Evolutionary conservation across 2,888 invertebrate genomes (phyloP).

Genomic region (Ectemnius lituratus): DNA sequence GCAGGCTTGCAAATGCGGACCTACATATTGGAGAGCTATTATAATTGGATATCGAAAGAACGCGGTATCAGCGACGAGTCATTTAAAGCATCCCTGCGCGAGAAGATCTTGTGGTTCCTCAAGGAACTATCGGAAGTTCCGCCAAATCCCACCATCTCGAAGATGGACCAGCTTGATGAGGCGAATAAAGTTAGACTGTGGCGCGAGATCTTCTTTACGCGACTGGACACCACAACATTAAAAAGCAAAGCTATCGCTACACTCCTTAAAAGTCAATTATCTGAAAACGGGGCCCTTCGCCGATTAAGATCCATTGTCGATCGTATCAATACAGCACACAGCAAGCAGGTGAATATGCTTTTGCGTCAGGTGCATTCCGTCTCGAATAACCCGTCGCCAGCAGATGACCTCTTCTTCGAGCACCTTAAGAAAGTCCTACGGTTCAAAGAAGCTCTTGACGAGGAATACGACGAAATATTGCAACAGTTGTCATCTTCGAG

Average conservation of each 20-base stretch:
- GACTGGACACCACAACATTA: constrained; percentile 52
- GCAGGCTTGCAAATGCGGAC: constrained; percentile 58
- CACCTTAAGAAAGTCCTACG: not conserved
- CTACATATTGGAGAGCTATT: constrained; percentile 57
- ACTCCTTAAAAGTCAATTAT: not conserved
- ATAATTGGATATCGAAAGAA: constrained; percentile 59
- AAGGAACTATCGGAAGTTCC: constrained; percentile 63
- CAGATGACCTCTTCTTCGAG: not conserved
- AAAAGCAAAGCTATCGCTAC: constrained; percentile 40
- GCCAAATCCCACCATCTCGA: constrained; percentile 56
- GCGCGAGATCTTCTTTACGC: constrained; percentile 55
- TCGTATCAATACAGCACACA: not conserved
- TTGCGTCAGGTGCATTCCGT: not conserved
- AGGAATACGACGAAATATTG: constrained; percentile 5
- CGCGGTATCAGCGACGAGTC: constrained; percentile 49
- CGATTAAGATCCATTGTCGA: not conserved
- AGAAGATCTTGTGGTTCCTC: constrained; percentile 68
- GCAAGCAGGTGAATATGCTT: not conserved
- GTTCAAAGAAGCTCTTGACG: not conserved
- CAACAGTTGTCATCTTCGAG: no score
- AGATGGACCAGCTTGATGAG: constrained; percentile 50
- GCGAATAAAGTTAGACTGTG: constrained; percentile 46
- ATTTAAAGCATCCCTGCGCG: constrained; percentile 39
- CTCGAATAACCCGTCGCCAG: not conserved
- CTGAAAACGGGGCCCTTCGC: no score